Percentiles rank a stretch among this genome's conserved stretches.
phyloP scores from a whole-genome alignment of 1,140 invertebrate genomes.

The Drosophila busckii region DNA sequence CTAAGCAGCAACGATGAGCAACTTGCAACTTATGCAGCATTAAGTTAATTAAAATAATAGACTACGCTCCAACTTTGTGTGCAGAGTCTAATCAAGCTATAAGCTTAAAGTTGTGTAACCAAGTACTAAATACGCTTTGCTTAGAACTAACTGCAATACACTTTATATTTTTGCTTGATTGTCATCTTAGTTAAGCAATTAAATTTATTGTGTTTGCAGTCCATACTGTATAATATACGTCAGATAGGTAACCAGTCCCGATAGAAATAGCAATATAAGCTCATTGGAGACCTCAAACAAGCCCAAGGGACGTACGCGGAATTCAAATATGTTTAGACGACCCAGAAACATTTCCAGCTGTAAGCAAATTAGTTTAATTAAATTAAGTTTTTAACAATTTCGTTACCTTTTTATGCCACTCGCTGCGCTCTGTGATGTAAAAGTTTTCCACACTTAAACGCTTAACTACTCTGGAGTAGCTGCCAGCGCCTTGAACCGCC shows the following conservation, averaged over 20 bases:
- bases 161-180: background rate
- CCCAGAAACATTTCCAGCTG: slow-evolving; percentile 59
- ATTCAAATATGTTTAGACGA: slow-evolving; percentile 46
- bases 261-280: slow-evolving; percentile 49
- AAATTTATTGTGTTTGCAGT: slow-evolving; percentile 40
- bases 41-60: no score
- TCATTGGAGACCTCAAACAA: slow-evolving; percentile 59
- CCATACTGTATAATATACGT: slow-evolving; percentile 53
- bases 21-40: background rate
- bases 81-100: no score
- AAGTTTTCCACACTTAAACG: slow-evolving; percentile 49
- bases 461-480: slow-evolving; percentile 33
- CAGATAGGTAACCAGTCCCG: slow-evolving; percentile 52
- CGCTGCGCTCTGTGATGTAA: slow-evolving; percentile 33
- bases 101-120: no score
- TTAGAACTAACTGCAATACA: no score
- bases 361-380: background rate
- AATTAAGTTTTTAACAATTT: background rate
- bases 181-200: background rate
- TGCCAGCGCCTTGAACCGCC: slow-evolving; percentile 43
- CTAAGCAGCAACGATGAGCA: slow-evolving; percentile 6
- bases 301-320: slow-evolving; percentile 47
- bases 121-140: no score
- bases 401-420: slow-evolving; percentile 45
- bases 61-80: no score